Base-by-base conservation (phyloP, 2,113 vertebrate species). In the Cranoglanis bouderius region DNA sequence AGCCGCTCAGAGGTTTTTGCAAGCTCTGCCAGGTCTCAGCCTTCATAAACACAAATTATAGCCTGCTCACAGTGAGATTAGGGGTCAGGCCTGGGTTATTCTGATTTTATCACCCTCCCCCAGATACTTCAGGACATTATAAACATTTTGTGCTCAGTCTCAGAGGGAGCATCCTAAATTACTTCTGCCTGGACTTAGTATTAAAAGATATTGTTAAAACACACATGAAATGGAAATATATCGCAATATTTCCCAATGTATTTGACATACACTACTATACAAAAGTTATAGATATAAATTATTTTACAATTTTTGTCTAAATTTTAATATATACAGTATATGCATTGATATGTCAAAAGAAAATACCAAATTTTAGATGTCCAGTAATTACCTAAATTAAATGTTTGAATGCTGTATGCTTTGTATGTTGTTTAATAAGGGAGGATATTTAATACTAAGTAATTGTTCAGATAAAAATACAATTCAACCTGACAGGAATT, bases 51-150 rank as follows among this genome's bases (percentile, higher is more conserved):
- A 74, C 70, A 53, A 88, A 90, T 90, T 85, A 57, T 70, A 85
- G 6, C 26, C n/a, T 51, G 65, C 26, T 81, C 29, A 61, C 46
- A 29, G 32, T 53, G 82, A 85, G 72, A 65, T 88, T 85, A 80
- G 92, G 55, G 72, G 88, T 88, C 91, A 92, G 40, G 89, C 84
- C 65, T 89, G 93, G 92, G 92, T 94, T 93, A 93, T 91, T 88
- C 86, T 80, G 53, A 74, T 77, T 85, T 83, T 87, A 84, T 89
- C 59, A 82, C 75, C 46, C n/a, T 57, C 13, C 49, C 59, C 16
- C 49, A 29, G 35, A 53, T 89, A 80, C 63, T 86, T 82, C 90
- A 88, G 14, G 75, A 89, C 86, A 92, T 93, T 93, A 93, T 93
- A 90, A 92, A 90, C 55, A 87, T 92, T 95, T 93, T 93, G 85